These are phyloP conservation scores for Yasuhikotakia modesta DNA, from an alignment of 2,797 vertebrate species.

Conservation along the genomic window DNA sequence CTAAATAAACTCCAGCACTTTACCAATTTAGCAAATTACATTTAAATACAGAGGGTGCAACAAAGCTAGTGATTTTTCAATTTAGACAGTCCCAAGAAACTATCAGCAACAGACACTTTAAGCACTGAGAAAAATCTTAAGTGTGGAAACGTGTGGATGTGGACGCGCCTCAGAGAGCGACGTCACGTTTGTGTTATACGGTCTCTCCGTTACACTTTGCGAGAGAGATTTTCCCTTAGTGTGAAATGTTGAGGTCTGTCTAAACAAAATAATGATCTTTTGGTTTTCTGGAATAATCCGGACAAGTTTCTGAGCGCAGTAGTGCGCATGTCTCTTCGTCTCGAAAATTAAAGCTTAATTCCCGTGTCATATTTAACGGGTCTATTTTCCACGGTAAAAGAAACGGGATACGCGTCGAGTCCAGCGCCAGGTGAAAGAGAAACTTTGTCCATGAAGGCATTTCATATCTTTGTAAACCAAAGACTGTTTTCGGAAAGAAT, in stretches of 20 bases:
- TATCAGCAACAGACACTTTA: constrained; percentile 23
- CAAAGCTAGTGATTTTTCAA: constrained; percentile 32
- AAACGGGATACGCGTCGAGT: constrained; percentile 48
- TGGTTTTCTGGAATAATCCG: constrained; percentile 41
- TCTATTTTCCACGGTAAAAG: constrained; percentile 55
- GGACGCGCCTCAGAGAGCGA: constrained; percentile 9
- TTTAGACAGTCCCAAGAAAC: constrained; percentile 24
- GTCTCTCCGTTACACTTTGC: constrained; percentile 19
- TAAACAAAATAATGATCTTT: constrained; percentile 44
- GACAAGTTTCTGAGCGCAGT: constrained; percentile 42
- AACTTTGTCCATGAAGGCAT: constrained; percentile 71
- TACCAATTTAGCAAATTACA: constrained; percentile 46
- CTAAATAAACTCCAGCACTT: constrained; percentile 31
- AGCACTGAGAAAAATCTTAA: background rate
- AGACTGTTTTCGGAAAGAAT: constrained; percentile 72
- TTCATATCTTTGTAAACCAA: constrained; percentile 69
- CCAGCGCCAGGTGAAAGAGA: constrained; percentile 66
- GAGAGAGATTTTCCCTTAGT: constrained; percentile 18
- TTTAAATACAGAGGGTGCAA: constrained; percentile 27
- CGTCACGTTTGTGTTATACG: constrained; percentile 10
- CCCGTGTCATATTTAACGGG: constrained; percentile 54
- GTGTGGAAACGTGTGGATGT: constrained; percentile 6
- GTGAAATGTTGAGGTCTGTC: constrained; percentile 34
- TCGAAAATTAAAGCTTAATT: constrained; percentile 51
- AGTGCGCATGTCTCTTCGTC: constrained; percentile 42